Conservation (phyloP, 35 echinoderm and acorn worm species). For the Anneissia japonica region DNA sequence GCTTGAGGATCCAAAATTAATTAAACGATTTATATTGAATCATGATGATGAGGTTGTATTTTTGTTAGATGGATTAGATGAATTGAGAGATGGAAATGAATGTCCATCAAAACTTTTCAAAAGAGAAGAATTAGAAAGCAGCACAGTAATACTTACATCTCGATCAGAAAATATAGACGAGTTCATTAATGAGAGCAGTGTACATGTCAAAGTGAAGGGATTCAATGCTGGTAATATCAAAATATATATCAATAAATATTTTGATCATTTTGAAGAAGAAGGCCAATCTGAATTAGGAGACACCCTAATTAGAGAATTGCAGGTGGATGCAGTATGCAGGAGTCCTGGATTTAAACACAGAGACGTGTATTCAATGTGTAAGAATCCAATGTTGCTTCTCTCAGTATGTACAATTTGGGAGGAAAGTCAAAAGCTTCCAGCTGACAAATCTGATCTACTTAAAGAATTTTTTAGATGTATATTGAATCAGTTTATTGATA, state of each 20-base stretch:
- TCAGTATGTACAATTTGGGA: not conserved
- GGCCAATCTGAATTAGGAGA: not conserved
- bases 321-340: not conserved
- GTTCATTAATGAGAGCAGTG: not conserved
- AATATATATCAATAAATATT: not conserved
- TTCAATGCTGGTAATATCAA: not conserved
- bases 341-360: not conserved
- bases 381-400: not conserved
- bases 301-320: not conserved
- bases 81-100: not conserved
- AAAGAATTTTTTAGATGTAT: not conserved
- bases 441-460: not conserved
- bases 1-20: not conserved
- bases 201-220: not conserved
- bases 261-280: not conserved
- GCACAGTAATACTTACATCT: not conserved
- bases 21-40: not conserved
- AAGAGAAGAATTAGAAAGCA: not conserved
- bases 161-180: not conserved
- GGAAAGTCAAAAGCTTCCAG: not conserved
- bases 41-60: not conserved
- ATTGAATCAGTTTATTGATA: not conserved
- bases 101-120: not conserved
- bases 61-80: not conserved
- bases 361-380: not conserved